Conservation (phyloP, 2,113 vertebrate genomes). For the Calidris pugnax region DNA sequence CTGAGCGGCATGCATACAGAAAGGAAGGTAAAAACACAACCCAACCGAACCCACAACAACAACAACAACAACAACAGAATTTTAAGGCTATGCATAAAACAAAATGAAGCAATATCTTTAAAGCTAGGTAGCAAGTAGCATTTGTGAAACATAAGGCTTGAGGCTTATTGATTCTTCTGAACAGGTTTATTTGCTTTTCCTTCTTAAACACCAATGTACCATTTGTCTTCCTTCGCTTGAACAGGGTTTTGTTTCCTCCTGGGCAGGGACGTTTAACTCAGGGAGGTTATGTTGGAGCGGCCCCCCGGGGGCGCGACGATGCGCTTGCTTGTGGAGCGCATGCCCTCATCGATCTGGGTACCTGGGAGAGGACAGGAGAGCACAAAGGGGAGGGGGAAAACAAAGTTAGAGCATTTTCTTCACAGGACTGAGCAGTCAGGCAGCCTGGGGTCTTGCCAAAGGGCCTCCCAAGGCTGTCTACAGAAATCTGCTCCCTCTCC, state of each 20-base stretch:
- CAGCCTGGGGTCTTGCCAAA: not conserved
- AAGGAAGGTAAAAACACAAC: slow-evolving; percentile 53
- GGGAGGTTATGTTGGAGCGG: slow-evolving; percentile 96
- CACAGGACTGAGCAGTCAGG: not conserved
- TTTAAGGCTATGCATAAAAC: slow-evolving; percentile 80
- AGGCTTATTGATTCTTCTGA: slow-evolving; percentile 86
- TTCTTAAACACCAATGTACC: slow-evolving; percentile 77
- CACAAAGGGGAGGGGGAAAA: not conserved
- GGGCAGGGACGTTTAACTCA: slow-evolving; percentile 82
- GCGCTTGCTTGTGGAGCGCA: slow-evolving; percentile 92
- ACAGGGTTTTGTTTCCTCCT: slow-evolving; percentile 65
- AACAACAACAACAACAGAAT: slow-evolving; percentile 20
- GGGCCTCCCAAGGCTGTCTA: not conserved
- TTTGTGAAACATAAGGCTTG: slow-evolving; percentile 95
- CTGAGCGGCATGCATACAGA: slow-evolving; percentile 79
- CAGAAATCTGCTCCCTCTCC: not conserved
- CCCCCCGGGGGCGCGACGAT: slow-evolving; percentile 94
- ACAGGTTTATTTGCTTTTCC: slow-evolving; percentile 74
- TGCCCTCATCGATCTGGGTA: slow-evolving; percentile 78
- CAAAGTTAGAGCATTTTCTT: not conserved
- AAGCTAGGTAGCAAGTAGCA: slow-evolving; percentile 87
- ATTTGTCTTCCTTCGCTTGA: slow-evolving; percentile 78
- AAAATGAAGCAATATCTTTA: slow-evolving; percentile 85
- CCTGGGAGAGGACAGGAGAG: slow-evolving; percentile 47
- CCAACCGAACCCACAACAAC: slow-evolving; percentile 15